These are phyloP conservation scores for Triplophysa dalaica DNA, from an alignment of 2,113 vertebrate genomes.

Conservation along the genomic window DNA sequence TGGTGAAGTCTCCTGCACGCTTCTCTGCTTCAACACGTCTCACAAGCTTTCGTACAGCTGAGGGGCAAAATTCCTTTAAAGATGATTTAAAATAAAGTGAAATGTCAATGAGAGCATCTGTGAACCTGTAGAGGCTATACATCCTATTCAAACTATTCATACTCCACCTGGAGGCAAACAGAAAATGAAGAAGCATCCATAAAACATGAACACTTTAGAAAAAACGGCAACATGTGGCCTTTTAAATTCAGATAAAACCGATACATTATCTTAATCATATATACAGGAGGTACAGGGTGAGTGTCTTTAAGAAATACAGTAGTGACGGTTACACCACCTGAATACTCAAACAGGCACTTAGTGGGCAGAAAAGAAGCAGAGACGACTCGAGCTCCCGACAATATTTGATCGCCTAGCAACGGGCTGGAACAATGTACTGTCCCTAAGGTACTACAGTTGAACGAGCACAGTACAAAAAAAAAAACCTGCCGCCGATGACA, in stretches of 20 bases:
- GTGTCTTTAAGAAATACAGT: neutral
- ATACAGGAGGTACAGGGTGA: neutral
- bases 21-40: neutral
- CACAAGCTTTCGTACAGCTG: slow-evolving; percentile 12
- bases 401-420: neutral
- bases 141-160: neutral
- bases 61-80: slow-evolving; percentile 22
- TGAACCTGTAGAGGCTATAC: neutral
- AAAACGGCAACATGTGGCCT: neutral
- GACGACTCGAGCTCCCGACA: neutral
- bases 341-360: neutral
- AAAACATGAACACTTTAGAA: neutral
- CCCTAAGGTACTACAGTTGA: neutral
- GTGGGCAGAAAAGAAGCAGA: neutral
- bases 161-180: neutral
- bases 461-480: neutral
- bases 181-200: neutral
- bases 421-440: neutral
- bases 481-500: neutral
- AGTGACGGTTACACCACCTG: neutral
- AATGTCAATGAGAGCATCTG: neutral
- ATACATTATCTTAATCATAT: neutral
- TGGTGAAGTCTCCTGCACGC: neutral
- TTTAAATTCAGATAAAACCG: neutral
- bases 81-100: slow-evolving; percentile 23